A percentile compares a stretch with the other conserved stretches of the same genome.
These are phyloP conservation scores for Todiramphus chloris DNA, from an alignment of 2,113 vertebrate genomes.

Conservation along the genomic window DNA sequence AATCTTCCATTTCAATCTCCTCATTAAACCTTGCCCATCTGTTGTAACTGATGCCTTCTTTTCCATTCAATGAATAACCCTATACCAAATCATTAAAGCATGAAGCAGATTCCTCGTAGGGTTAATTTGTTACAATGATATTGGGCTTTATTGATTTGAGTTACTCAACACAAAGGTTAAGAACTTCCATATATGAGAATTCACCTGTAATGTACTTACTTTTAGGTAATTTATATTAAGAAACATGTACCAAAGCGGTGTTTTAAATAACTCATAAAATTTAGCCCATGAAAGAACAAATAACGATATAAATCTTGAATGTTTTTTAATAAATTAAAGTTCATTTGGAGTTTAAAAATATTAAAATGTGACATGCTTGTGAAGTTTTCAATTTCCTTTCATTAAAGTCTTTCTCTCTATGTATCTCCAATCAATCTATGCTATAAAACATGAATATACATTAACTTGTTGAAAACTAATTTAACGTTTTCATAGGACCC, in stretches of 20 bases:
- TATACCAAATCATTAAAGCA: background rate
- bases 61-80: background rate
- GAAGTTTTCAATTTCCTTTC: background rate
- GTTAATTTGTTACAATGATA: background rate
- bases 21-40: slow-evolving; percentile 50
- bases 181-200: background rate
- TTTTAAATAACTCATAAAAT: background rate
- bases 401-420: background rate
- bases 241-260: background rate
- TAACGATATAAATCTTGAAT: background rate
- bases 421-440: background rate
- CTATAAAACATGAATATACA: background rate
- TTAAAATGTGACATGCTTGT: background rate
- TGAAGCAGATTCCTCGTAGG: background rate
- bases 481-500: background rate
- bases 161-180: background rate
- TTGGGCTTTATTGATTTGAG: background rate
- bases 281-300: background rate
- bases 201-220: background rate
- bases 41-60: background rate
- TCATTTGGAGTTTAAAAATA: background rate
- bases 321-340: background rate
- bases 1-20: slow-evolving; percentile 31
- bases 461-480: background rate
- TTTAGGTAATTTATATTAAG: background rate